phyloP scores from a whole-genome alignment of 1,140 invertebrate species.

The Pogonus chalceus region DNA sequence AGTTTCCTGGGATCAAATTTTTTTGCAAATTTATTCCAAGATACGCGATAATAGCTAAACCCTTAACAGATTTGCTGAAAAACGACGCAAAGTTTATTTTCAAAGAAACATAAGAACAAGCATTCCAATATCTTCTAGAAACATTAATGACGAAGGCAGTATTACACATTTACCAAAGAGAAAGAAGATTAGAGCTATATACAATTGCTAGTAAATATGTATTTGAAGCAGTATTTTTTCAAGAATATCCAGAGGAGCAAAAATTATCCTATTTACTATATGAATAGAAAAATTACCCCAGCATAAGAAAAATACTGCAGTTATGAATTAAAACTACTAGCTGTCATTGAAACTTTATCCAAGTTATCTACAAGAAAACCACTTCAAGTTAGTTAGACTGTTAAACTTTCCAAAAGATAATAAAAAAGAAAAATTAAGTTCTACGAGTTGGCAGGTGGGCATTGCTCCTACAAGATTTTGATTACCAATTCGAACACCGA shows the following conservation, averaged over 20 bases:
- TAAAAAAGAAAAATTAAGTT: slow-evolving; percentile 19
- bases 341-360: slow-evolving; percentile 24
- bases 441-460: slow-evolving; percentile 22
- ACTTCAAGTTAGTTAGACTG: slow-evolving; percentile 33
- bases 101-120: slow-evolving; percentile 17
- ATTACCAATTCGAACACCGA: slow-evolving; percentile 20
- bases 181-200: slow-evolving; percentile 20
- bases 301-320: background rate
- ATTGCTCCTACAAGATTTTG: slow-evolving; percentile 21
- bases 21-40: slow-evolving; percentile 28
- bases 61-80: slow-evolving; percentile 21
- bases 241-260: slow-evolving; percentile 13
- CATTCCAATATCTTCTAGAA: slow-evolving; percentile 17
- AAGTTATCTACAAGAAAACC: slow-evolving; percentile 30
- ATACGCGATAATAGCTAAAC: slow-evolving; percentile 22
- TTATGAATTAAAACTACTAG: slow-evolving; percentile 9
- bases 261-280: slow-evolving; percentile 3
- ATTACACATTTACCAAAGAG: slow-evolving; percentile 16
- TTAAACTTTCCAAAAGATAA: slow-evolving; percentile 14
- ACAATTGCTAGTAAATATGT: slow-evolving; percentile 19
- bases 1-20: slow-evolving; percentile 29
- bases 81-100: slow-evolving; percentile 19
- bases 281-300: background rate
- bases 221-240: slow-evolving; percentile 18
- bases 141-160: slow-evolving; percentile 14